Evolutionary conservation across 1,140 invertebrate genomes (phyloP).

Genomic region (Proctacanthus coquilletti): DNA sequence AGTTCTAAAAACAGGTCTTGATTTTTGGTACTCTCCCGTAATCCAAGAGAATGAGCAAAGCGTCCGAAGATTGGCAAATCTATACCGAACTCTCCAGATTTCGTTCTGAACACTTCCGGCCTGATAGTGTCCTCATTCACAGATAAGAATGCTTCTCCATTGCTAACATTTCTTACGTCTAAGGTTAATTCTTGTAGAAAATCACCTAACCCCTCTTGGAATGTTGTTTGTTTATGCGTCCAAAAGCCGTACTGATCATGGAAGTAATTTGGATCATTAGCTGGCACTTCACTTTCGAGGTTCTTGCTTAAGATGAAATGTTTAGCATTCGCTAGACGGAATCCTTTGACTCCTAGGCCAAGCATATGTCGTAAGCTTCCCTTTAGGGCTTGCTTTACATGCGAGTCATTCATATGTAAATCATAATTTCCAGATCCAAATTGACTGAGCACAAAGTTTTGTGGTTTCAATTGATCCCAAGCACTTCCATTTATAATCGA

Average conservation of each 20-base stretch:
- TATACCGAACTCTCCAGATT: constrained; percentile 12
- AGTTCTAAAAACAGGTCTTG: constrained; percentile 13
- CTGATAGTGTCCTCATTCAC: constrained; percentile 20
- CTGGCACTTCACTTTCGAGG: constrained; percentile 29
- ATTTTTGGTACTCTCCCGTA: constrained; percentile 3
- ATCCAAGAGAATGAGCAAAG: constrained; percentile 14
- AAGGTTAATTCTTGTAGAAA: constrained; percentile 42
- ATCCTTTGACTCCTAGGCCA: constrained; percentile 51
- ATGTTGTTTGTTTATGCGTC: constrained; percentile 38
- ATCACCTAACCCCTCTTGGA: constrained; percentile 36
- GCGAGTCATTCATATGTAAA: constrained; percentile 45
- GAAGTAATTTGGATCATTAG: constrained; percentile 13
- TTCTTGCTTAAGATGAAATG: constrained; percentile 43
- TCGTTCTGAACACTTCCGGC: constrained; percentile 15
- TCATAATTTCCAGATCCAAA: constrained; percentile 42
- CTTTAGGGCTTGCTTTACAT: constrained; percentile 42
- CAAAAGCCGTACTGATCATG: constrained; percentile 40
- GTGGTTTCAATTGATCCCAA: constrained; percentile 38
- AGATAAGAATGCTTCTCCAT: constrained; percentile 28
- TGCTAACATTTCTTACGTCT: constrained; percentile 35
- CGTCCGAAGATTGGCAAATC: constrained; percentile 23
- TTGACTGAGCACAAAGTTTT: constrained; percentile 44
- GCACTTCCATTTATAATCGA: constrained; percentile 34
- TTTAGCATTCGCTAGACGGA: constrained; percentile 50
- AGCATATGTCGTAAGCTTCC: constrained; percentile 51